A percentile compares a stretch with the other conserved stretches of the same genome.
phyloP scores from a whole-genome alignment of 2,113 vertebrate species.

The Ciconia maguari region DNA sequence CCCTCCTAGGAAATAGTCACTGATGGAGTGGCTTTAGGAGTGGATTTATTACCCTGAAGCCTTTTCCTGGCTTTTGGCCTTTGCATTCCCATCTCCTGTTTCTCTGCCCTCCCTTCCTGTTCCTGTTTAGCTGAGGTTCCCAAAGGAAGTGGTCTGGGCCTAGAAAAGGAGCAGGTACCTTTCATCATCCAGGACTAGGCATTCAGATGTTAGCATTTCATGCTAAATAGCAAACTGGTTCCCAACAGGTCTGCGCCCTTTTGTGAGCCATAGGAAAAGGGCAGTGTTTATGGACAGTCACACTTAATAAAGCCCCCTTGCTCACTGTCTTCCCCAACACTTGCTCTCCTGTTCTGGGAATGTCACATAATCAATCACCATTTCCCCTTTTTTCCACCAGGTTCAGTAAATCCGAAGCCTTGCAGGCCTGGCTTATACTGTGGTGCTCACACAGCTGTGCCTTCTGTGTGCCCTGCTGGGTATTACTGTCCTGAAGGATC shows the following conservation, averaged over 20 bases:
- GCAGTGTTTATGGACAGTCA: background rate
- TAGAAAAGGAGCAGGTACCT: background rate
- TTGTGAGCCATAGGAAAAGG: background rate
- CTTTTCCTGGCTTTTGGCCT: background rate
- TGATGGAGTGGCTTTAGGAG: background rate
- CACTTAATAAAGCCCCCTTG: background rate
- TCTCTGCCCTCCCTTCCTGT: background rate
- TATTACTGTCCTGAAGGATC: conserved; percentile 87
- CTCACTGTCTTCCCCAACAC: background rate
- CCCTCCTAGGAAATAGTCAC: background rate
- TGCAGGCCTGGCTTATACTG: conserved; percentile 88
- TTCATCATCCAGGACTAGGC: background rate
- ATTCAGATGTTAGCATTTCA: background rate
- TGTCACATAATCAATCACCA: accelerated
- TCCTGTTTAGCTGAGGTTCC: background rate
- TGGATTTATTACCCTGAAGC: background rate
- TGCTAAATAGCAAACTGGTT: background rate
- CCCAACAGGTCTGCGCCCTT: background rate
- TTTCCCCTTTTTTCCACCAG: conserved; percentile 45
- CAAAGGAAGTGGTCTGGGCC: background rate
- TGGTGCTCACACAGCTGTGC: conserved; percentile 74
- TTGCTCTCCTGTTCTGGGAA: background rate
- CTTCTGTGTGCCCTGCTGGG: conserved; percentile 82
- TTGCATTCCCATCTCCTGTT: background rate
- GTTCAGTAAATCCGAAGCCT: conserved; percentile 77